Percentiles rank a stretch among this genome's conserved stretches.
Evolutionary conservation across 2,888 invertebrate genomes (phyloP).

Genomic region (Cheilosia variabilis): DNA sequence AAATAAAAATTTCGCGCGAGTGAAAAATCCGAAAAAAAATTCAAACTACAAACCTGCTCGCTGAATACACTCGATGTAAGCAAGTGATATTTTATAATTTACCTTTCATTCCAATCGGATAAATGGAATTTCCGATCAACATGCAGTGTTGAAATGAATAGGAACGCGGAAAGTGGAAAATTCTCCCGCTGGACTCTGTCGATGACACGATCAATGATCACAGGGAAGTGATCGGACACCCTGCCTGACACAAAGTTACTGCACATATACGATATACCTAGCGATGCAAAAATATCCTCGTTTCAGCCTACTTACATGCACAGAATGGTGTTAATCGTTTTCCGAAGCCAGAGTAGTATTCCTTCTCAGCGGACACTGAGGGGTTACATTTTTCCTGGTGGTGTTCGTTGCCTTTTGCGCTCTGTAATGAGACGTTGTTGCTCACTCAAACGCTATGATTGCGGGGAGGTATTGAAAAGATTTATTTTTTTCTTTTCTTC

Average conservation of each 20-base stretch:
- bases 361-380: not conserved
- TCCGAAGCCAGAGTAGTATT: conserved; percentile 3
- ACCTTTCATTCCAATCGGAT: conserved; percentile 41
- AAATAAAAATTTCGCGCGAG: too few species aligned
- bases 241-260: not conserved
- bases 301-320: not conserved
- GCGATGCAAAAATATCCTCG: not conserved
- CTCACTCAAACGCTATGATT: conserved; percentile 19
- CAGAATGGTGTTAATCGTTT: not conserved
- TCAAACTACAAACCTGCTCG: too few species aligned
- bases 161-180: conserved; percentile 24
- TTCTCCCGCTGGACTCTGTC: conserved; percentile 12
- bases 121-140: conserved; percentile 41
- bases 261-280: not conserved
- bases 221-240: conserved; percentile 17
- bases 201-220: conserved; percentile 45
- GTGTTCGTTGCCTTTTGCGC: conserved; percentile 55
- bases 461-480: conserved; percentile 50
- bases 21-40: too few species aligned
- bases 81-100: not conserved
- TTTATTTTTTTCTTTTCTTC: conserved; percentile 9
- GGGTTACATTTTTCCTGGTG: not conserved
- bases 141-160: conserved; percentile 40
- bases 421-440: conserved; percentile 27
- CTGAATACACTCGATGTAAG: too few species aligned